Evolutionary conservation across 1,140 invertebrate species (phyloP).

Genomic region (Microplitis demolitor): DNA sequence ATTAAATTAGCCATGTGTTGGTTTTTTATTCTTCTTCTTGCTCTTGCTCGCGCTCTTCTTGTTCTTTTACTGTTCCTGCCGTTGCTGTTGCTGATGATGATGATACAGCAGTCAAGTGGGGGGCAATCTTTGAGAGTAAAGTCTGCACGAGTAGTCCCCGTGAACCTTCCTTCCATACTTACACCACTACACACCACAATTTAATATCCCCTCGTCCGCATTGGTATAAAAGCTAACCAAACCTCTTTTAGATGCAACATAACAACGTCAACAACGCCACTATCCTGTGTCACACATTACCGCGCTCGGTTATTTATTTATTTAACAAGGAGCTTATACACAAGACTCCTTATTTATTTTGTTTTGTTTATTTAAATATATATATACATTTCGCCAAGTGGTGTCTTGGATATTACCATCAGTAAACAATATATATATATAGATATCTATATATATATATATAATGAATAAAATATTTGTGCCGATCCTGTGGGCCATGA

Average conservation of each 20-base stretch:
- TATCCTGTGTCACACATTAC: conserved; percentile 38
- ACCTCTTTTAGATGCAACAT: conserved; percentile 60
- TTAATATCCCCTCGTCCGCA: conserved; percentile 50
- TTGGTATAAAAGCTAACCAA: conserved; percentile 62
- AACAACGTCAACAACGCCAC: conserved; percentile 51
- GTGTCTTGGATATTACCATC: not conserved
- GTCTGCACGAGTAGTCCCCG: not conserved
- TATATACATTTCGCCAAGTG: not conserved
- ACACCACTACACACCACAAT: not conserved
- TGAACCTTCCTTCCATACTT: conserved; percentile 36
- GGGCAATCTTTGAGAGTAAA: conserved; percentile 26
- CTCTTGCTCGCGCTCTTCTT: not conserved
- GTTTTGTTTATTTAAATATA: conserved; percentile 7
- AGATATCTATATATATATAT: too few relatives aligned
- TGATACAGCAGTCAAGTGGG: conserved; percentile 27
- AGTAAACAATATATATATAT: too few relatives aligned
- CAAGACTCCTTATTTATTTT: not conserved
- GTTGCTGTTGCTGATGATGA: too few relatives aligned
- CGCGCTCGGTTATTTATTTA: conserved; percentile 14
- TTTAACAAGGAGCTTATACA: not conserved
- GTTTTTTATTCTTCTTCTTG: not conserved
- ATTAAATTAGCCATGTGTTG: too few relatives aligned
- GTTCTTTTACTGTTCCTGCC: not conserved
- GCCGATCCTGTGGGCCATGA: conserved; percentile 44
- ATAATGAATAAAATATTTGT: conserved; percentile 19